Evolutionary conservation across 2,113 vertebrate species (phyloP).

Genomic region (Dipodomys spectabilis): DNA sequence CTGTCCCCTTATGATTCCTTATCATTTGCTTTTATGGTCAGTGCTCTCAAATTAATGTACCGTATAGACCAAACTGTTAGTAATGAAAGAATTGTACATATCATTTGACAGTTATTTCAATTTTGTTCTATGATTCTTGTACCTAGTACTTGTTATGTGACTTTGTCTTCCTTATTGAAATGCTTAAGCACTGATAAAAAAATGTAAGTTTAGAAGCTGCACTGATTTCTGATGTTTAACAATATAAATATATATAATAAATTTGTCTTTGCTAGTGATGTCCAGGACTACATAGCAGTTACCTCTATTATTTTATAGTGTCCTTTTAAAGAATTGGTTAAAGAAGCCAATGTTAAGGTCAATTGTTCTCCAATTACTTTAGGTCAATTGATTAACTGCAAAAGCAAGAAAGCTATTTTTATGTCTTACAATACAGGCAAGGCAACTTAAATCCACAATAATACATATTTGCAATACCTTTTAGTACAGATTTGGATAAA

Average conservation of each 20-base stretch:
- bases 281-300: conserved; percentile 52
- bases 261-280: conserved; percentile 57
- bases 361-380: conserved; percentile 48
- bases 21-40: background rate
- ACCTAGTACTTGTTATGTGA: background rate
- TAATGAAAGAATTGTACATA: background rate
- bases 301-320: background rate
- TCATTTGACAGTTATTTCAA: background rate
- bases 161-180: background rate
- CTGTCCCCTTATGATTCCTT: too few relatives aligned
- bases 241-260: background rate
- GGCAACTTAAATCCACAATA: background rate
- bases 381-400: background rate
- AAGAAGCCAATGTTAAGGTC: background rate
- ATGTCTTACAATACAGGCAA: too few relatives aligned
- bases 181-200: background rate
- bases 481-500: background rate
- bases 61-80: background rate
- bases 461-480: background rate
- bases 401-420: background rate
- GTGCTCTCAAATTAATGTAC: background rate
- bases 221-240: background rate
- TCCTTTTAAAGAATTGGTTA: conserved; percentile 41
- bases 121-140: background rate
- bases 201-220: background rate